Evolutionary conservation across 2,113 vertebrate genomes (phyloP), one percentile per base, ranked within the genome.

Genomic region (Atherinomorus stipes): DNA sequence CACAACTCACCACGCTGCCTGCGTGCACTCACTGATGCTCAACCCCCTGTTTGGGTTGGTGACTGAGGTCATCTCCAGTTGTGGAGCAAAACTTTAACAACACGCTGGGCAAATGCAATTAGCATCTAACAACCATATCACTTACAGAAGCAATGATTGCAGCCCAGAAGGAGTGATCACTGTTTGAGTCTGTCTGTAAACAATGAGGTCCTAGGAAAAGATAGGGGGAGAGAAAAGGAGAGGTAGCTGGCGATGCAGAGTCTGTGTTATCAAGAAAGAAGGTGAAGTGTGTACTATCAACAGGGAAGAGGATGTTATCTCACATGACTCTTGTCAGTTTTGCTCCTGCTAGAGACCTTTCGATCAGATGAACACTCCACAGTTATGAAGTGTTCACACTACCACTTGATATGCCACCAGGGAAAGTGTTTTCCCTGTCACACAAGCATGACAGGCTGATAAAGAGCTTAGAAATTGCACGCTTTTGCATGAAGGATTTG

Each of bases 71-170:
- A 86, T 90, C 80, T 83, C 79, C 81, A 89, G 85, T 90, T 86
- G 80, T 79, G 64, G 76, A 83, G 64, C 72, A 71, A 88, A 85
- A 84, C 85, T 87, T 90, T 79, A 86, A 88, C 86, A 86, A 87
- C 88, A 91, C 60, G 85, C 89, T 84, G 89, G 78, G 90, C 81
- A 81, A 88, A 91, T 89, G 88, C 85, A 91, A 92, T 93, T 92
- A 93, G 85, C 64, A 73, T 64, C 72, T 66, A 89, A 85, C 81
- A 69, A 74, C 65, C 75, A 65, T 79, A 91, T 89, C 89, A 86
- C 87, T 91, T 88, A 89, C 69, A 76, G 44, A 77, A 58, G 62
- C 58, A 69, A 65, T 73, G 74, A 85, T 57, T 4, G 50, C 59
- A 28, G 74, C 59, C 57, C 47, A 64, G 52, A 74, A 73, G 83